These are phyloP conservation scores for Knipowitschia caucasica DNA, from an alignment of 2,797 vertebrate species.

Conservation along the genomic window DNA sequence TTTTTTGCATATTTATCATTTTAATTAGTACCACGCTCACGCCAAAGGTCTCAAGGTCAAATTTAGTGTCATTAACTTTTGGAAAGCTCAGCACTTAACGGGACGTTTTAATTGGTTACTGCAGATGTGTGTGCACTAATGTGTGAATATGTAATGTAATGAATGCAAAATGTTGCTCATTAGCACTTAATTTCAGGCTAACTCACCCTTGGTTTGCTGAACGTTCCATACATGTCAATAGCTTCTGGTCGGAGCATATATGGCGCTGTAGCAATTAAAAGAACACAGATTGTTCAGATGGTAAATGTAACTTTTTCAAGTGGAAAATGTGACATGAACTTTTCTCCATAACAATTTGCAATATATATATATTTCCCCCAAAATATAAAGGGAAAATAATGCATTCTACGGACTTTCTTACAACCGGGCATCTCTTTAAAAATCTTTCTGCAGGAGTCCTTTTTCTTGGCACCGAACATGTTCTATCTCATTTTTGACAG, in stretches of 20 bases:
- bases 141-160: conserved; percentile 10
- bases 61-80: conserved; percentile 13
- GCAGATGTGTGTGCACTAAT: not conserved
- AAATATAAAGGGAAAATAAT: too few relatives aligned
- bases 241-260: not conserved
- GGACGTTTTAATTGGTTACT: conserved; percentile 17
- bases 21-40: conserved; percentile 6
- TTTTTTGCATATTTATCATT: conserved; percentile 12
- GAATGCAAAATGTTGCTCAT: conserved; percentile 24
- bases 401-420: too few relatives aligned
- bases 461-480: too few relatives aligned
- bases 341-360: too few relatives aligned
- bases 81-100: conserved; percentile 9
- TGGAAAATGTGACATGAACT: too few relatives aligned
- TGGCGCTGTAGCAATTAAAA: not conserved
- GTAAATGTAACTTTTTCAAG: too few relatives aligned
- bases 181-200: conserved; percentile 37
- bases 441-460: too few relatives aligned
- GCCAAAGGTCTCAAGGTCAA: conserved; percentile 12
- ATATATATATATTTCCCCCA: too few relatives aligned
- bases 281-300: too few relatives aligned
- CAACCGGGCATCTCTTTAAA: too few relatives aligned
- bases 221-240: conserved; percentile 14
- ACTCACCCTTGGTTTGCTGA: conserved; percentile 1
- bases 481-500: too few relatives aligned